These are phyloP conservation scores for Dermochelys coriacea DNA, from an alignment of 2,797 vertebrate genomes.

Conservation along the genomic window DNA sequence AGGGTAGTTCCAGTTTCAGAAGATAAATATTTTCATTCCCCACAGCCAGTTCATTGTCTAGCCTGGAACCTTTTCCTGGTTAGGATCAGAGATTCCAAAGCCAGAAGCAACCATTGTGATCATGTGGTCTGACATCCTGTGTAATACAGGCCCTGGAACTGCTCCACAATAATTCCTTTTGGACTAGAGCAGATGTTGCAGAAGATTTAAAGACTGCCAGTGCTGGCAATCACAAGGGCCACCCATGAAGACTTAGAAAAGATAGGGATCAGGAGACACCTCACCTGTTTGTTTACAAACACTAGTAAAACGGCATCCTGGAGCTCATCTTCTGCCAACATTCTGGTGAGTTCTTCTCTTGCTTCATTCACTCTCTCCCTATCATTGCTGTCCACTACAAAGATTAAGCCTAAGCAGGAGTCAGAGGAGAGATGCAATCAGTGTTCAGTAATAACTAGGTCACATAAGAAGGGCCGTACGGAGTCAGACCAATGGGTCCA, in stretches of 20 bases:
- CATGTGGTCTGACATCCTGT: too few species aligned
- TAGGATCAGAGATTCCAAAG: too few species aligned
- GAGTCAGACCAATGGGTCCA: not conserved
- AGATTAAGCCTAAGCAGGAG: constrained; percentile 86
- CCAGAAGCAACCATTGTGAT: too few species aligned
- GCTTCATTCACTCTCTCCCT: constrained; percentile 92
- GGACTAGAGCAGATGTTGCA: too few species aligned
- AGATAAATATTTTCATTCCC: not conserved
- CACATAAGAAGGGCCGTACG: not conserved
- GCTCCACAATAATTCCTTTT: too few species aligned
- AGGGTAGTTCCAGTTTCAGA: not conserved
- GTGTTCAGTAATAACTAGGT: not conserved
- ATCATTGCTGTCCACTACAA: constrained; percentile 95
- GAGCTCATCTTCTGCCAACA: constrained; percentile 94
- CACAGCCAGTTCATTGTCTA: not conserved
- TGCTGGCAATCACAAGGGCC: not conserved
- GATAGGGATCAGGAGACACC: not conserved
- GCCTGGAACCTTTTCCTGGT: too few species aligned
- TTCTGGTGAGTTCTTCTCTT: constrained; percentile 93
- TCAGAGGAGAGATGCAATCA: not conserved
- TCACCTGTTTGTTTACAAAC: constrained; percentile 95
- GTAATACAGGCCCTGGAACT: too few species aligned
- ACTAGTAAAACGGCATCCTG: constrained; percentile 92
- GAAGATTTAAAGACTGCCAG: too few species aligned
- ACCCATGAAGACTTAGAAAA: not conserved